Evolutionary conservation across 1,140 invertebrate genomes (phyloP).

Genomic region (Nephila pilipes): DNA sequence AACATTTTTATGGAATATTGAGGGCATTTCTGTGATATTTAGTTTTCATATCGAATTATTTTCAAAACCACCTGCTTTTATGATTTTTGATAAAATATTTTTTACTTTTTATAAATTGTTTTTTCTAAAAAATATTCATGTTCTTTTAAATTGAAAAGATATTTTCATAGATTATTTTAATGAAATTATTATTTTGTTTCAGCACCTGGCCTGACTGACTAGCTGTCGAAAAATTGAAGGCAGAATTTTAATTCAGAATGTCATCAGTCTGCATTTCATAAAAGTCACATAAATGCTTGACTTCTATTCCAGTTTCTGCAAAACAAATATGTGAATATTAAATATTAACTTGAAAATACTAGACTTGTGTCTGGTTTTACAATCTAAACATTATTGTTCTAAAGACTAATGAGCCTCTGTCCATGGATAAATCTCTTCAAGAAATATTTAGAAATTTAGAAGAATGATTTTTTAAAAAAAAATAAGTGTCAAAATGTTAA

Average conservation of each 20-base stretch:
- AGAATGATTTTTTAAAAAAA: conserved; percentile 49
- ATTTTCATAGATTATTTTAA: background rate
- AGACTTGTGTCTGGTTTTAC: conserved; percentile 1
- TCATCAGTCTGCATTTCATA: background rate
- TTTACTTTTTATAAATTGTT: too few species aligned
- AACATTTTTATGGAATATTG: too few species aligned
- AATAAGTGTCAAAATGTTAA: conserved; percentile 56
- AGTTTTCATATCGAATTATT: too few species aligned
- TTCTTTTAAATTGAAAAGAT: too few species aligned
- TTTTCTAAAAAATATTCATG: too few species aligned
- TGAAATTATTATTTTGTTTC: background rate
- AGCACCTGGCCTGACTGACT: background rate
- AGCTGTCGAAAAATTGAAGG: background rate
- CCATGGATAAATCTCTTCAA: conserved; percentile 35
- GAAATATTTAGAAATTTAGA: conserved; percentile 38
- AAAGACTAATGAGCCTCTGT: conserved; percentile 58
- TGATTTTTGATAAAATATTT: too few species aligned
- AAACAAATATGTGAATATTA: background rate
- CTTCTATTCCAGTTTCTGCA: background rate
- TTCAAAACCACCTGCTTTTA: too few species aligned
- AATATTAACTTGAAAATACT: background rate
- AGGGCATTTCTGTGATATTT: too few species aligned
- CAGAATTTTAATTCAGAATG: background rate
- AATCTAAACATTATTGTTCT: conserved; percentile 22
- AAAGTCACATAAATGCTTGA: background rate